Percentiles rank a stretch among this genome's conserved stretches.
These are phyloP conservation scores for Tuberolachnus salignus DNA, from an alignment of 2,888 invertebrate genomes.

Conservation along the genomic window DNA sequence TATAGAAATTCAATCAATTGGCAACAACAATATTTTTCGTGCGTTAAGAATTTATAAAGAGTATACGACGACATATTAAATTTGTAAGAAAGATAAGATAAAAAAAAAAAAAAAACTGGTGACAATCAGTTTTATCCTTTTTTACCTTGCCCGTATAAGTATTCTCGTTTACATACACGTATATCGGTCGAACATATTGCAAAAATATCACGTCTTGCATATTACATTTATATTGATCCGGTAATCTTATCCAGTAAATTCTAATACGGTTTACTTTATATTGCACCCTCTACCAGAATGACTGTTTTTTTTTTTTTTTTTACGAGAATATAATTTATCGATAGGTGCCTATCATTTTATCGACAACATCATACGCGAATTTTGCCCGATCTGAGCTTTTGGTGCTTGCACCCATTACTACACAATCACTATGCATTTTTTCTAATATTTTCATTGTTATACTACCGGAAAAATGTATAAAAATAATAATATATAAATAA, in stretches of 20 bases:
- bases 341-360: neutral
- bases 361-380: neutral
- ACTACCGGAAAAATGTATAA: no score
- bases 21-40: no score
- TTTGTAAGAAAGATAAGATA: neutral
- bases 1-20: no score
- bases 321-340: neutral
- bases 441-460: no score
- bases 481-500: no score
- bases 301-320: neutral
- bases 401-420: no score
- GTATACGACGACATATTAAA: no score
- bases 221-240: neutral
- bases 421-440: no score
- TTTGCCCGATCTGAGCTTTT: no score
- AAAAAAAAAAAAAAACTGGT: neutral
- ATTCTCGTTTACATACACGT: slow-evolving; percentile 23
- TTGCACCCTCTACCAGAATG: neutral
- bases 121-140: slow-evolving; percentile 9
- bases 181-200: neutral
- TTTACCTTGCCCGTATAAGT: slow-evolving; percentile 1
- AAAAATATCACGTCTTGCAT: slow-evolving; percentile 12
- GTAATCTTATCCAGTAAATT: neutral
- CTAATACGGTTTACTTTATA: neutral
- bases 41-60: no score